A percentile compares a stretch with the other conserved stretches of the same genome.
These are phyloP conservation scores for Polyploca ridens DNA, from an alignment of 2,888 invertebrate genomes.

Conservation along the genomic window DNA sequence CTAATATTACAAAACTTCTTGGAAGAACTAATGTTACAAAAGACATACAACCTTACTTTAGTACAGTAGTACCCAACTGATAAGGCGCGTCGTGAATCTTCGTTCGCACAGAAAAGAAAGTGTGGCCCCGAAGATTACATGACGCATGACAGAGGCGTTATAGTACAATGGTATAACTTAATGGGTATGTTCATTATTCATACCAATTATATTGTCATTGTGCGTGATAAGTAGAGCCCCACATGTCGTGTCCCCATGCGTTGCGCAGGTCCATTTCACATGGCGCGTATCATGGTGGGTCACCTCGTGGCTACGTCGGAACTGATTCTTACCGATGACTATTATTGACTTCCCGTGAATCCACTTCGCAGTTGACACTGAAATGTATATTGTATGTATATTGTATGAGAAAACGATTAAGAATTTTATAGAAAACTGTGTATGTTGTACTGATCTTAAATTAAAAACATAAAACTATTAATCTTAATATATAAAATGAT, in stretches of 20 bases:
- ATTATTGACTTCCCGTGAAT: constrained; percentile 2
- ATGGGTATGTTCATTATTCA: constrained; percentile 7
- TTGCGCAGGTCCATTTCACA: background rate
- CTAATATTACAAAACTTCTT: no score
- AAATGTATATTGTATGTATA: background rate
- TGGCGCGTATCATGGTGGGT: background rate
- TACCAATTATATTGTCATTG: background rate
- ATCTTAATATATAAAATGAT: no score
- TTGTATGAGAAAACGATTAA: constrained; percentile 7
- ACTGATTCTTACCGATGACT: background rate
- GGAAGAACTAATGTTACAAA: no score
- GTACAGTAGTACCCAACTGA: no score
- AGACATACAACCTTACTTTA: no score
- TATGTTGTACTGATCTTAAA: no score
- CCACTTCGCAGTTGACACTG: background rate
- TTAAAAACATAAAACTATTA: no score
- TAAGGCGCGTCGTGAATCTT: no score
- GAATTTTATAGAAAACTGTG: no score
- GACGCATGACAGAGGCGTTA: no score
- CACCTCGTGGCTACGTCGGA: background rate
- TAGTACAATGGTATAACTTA: constrained; percentile 14
- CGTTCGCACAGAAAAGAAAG: no score
- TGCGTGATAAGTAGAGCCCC: background rate
- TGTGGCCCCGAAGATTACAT: no score
- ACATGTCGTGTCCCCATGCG: background rate